Evolutionary conservation across 1,140 invertebrate genomes (phyloP), one percentile per base, ranked within the genome.

Genomic region (Drosophila insularis): DNA sequence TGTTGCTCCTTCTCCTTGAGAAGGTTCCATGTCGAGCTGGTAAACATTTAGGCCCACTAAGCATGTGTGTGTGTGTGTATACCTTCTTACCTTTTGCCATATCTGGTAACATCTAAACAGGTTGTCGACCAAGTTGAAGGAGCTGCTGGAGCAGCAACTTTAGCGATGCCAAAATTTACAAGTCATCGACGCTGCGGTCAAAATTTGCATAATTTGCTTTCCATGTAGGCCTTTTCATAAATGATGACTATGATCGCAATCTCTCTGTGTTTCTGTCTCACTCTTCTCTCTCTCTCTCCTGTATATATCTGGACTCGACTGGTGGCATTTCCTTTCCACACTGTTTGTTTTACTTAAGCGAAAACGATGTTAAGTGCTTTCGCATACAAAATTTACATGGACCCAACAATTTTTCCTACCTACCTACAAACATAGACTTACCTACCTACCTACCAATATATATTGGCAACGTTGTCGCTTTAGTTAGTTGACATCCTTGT

Each of bases 311-410:
- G 14, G 35, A 11, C 35, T 37, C 13, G 35, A 13, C 58, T 32
- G 61, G 37, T 31, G 23, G n/a, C 19, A 23, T 58, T 56, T 67
- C 66, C 68, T 40, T 54, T 63, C 35, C 37, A 50, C 43, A 35
- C 50, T 87, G 84, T 87, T 87, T 87, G 80, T 77, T 68, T 72
- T 89, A 84, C 84, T 74, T 89, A 78, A 87, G 82, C 80, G 84
- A 87, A 87, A 87, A 89, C 72, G 80, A 80, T 87, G 84, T 89
- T 87, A 87, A 87, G 84, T 87, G 84, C 80, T 87, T 87, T 89
- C 84, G 80, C 84, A 87, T 87, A 89, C 84, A 89, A 89, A 89
- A 87, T 89, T 89, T 87, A 87, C 84, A 87, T 84, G 84, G 71
- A 50, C 70, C 76, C 69, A 80, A 82, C 80, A 74, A 78, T 84